These are phyloP conservation scores for Calyptommatus sinebrachiatus DNA, from an alignment of 2,113 vertebrate species.

Conservation along the genomic window DNA sequence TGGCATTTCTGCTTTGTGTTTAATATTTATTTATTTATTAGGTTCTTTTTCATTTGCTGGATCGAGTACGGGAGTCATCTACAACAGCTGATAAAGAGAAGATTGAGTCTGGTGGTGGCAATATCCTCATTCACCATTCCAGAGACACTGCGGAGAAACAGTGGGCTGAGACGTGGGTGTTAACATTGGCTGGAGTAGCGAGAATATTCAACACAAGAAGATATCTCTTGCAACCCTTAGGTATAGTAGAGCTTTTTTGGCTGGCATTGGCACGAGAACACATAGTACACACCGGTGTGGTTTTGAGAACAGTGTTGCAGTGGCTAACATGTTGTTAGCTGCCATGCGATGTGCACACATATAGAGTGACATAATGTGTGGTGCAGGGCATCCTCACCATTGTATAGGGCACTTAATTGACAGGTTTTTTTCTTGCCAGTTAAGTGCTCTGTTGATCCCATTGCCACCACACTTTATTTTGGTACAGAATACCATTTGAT, in stretches of 20 bases:
- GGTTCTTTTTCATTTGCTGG: slow-evolving; percentile 94
- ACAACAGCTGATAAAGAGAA: slow-evolving; percentile 98
- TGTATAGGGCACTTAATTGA: too few relatives aligned
- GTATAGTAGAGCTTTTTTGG: slow-evolving; percentile 63
- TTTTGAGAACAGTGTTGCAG: too few relatives aligned
- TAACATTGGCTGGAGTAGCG: slow-evolving; percentile 93
- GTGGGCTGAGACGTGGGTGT: slow-evolving; percentile 98
- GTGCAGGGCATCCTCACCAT: too few relatives aligned
- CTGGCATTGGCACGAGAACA: background rate
- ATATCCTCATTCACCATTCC: slow-evolving; percentile 98
- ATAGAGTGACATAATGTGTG: too few relatives aligned
- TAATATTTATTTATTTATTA: slow-evolving; percentile 49
- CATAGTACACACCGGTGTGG: too few relatives aligned
- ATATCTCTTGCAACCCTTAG: slow-evolving; percentile 91
- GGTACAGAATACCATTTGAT: too few relatives aligned
- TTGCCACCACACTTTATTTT: too few relatives aligned
- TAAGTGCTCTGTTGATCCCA: too few relatives aligned
- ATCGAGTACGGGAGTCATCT: slow-evolving; percentile 92
- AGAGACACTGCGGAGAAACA: slow-evolving; percentile 98
- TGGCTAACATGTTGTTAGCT: too few relatives aligned
- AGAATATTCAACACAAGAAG: slow-evolving; percentile 97
- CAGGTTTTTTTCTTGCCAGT: too few relatives aligned
- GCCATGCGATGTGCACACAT: too few relatives aligned
- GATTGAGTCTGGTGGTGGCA: slow-evolving; percentile 96
- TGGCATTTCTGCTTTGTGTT: slow-evolving; percentile 18